Evolutionary conservation across 1,140 invertebrate genomes (phyloP).

Genomic region (Elymnias hypermnestra): DNA sequence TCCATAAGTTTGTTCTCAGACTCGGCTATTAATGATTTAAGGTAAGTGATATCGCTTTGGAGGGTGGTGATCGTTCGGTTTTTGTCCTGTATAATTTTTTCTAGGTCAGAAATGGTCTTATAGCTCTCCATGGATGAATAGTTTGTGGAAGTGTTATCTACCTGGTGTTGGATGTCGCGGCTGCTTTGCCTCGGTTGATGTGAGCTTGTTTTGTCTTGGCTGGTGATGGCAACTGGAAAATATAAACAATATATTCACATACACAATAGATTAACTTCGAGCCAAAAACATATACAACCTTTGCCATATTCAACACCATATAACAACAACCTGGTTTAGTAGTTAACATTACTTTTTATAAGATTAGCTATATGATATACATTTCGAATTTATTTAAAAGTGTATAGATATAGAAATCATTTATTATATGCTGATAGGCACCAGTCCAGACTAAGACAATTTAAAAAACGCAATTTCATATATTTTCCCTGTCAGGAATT

Average conservation of each 20-base stretch:
- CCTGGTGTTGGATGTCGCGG: constrained; percentile 39
- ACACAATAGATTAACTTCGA: too few species aligned
- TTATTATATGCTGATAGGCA: too few species aligned
- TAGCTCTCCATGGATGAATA: constrained; percentile 48
- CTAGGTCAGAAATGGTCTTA: constrained; percentile 60
- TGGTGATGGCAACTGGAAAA: constrained; percentile 36
- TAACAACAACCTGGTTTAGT: too few species aligned
- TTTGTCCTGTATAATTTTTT: constrained; percentile 58
- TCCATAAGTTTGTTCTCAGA: constrained; percentile 59
- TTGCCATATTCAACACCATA: too few species aligned
- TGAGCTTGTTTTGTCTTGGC: constrained; percentile 28
- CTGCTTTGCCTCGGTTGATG: constrained; percentile 26
- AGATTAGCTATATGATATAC: too few species aligned
- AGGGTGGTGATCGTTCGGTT: constrained; percentile 54
- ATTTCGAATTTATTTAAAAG: too few species aligned
- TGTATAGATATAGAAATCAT: too few species aligned
- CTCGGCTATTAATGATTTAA: constrained; percentile 55
- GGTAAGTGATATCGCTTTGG: constrained; percentile 53
- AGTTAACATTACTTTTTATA: too few species aligned
- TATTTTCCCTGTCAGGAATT: background rate
- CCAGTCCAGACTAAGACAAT: too few species aligned
- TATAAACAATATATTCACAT: too few species aligned
- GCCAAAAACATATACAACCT: too few species aligned
- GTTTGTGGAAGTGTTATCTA: constrained; percentile 52
- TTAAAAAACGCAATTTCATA: too few species aligned